Base-by-base conservation (phyloP, 2,888 invertebrate genomes). In the Andrena hattorfiana region DNA sequence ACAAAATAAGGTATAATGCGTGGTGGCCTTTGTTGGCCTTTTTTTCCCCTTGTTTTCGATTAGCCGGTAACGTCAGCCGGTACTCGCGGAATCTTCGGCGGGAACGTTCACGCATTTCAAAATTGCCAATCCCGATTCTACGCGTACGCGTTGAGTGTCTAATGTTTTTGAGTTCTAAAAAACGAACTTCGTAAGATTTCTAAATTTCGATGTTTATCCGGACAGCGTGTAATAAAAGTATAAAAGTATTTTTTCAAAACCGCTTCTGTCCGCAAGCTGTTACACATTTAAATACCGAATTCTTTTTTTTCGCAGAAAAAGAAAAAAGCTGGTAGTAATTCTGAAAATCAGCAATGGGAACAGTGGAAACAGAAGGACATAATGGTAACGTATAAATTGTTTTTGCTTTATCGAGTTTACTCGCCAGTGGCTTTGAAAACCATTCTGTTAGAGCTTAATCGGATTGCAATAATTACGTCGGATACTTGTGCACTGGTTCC, bases 321-420 rank as follows among this genome's bases (percentile, higher is more conserved):
- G 87, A 96, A 95, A 92, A 92, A 95, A 74, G 95, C 94, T 87
- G 94, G 94, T 66, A 93, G 94, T 42, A 94, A 94, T 67, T 93
- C 94, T 74, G 94, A 95, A 23, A 94, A 94, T 30, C 95, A 96
- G 85, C 96, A 97, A 89, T 97, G 97, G 97, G 96, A 97, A 92
- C 95, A 95, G 87, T 97, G 97, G 97, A 96, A 96, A 90, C 95
- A 96, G 92, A 96, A 96, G 91, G 97, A 97, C 94, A 95, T 95
- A 80, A 95, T 96, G 94, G 95, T 96, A 92, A 96, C 60, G 62
- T 77, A 62, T 75, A 26, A 32, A 81, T 63, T 96, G 59, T 81
- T 74, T 60, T n/a, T 59, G 32, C 63, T 69, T 16, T 64, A 35
- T 67, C 42, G 48, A 20, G 2, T 81, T 69, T 48, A 56, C 20